A percentile compares a stretch with the other conserved stretches of the same genome.
phyloP scores from a whole-genome alignment of 2,113 vertebrate species.

The Rhea americana region DNA sequence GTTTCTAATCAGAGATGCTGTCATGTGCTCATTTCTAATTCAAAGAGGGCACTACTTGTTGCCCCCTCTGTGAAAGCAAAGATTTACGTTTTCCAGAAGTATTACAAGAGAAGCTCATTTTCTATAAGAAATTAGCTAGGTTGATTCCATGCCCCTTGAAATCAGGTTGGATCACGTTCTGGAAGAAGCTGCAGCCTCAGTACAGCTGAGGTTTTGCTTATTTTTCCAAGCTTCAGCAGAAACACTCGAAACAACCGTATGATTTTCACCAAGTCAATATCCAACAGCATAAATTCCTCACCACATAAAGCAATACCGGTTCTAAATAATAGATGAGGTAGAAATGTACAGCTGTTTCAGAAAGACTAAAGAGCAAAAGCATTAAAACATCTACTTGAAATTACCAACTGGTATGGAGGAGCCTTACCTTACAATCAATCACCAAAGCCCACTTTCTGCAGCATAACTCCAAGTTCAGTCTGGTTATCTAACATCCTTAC shows the following conservation, averaged over 20 bases:
- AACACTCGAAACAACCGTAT: neutral
- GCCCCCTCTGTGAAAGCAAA: neutral
- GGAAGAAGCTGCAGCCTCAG: neutral
- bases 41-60: neutral
- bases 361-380: neutral
- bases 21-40: neutral
- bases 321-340: conserved; percentile 58
- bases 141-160: neutral
- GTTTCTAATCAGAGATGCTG: neutral
- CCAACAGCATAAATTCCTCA: conserved; percentile 1
- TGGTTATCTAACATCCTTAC: neutral
- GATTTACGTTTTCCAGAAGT: neutral
- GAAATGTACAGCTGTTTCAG: neutral
- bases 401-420: neutral
- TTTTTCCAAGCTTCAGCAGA: neutral
- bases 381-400: neutral
- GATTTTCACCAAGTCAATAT: conserved; percentile 9
- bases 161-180: accelerated
- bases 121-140: neutral
- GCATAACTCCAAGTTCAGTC: neutral
- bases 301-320: neutral
- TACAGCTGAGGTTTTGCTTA: accelerated
- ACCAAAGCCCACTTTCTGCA: neutral
- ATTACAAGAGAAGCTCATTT: neutral
- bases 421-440: neutral